Evolutionary conservation across 2,888 invertebrate species (phyloP).

Genomic region (Cheiracanthium punctorium): DNA sequence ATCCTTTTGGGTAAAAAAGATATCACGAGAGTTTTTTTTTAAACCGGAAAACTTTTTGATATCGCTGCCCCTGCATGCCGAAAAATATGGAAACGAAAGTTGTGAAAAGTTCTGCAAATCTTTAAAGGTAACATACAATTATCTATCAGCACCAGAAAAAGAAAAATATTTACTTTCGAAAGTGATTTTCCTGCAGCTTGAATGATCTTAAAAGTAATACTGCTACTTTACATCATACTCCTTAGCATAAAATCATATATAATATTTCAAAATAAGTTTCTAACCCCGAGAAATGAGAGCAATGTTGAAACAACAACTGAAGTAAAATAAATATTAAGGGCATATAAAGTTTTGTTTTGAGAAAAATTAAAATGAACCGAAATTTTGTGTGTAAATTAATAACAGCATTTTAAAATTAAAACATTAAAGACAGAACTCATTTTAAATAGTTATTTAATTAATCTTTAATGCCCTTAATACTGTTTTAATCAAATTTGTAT

Average conservation of each 20-base stretch:
- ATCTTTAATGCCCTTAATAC: too few relatives aligned
- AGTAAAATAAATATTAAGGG: neutral
- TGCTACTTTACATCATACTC: neutral
- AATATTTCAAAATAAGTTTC: neutral
- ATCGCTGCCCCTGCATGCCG: neutral
- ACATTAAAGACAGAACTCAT: too few relatives aligned
- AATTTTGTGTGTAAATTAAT: too few relatives aligned
- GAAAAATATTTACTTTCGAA: neutral
- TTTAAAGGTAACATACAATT: neutral
- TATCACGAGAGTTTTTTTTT: neutral
- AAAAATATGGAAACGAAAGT: neutral
- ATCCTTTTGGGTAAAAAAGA: conserved; percentile 4
- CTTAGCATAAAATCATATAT: conserved; percentile 6
- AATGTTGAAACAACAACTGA: conserved; percentile 8
- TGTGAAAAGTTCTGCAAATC: neutral
- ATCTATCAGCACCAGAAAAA: too few relatives aligned
- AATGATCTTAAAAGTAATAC: conserved; percentile 4
- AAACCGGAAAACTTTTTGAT: neutral
- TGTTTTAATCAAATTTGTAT: too few relatives aligned
- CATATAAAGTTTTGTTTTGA: neutral
- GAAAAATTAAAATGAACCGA: too few relatives aligned
- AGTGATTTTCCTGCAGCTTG: neutral
- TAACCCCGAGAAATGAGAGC: neutral
- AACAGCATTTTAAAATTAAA: too few relatives aligned
- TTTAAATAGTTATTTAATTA: too few relatives aligned